Base-by-base conservation (phyloP, 2,888 invertebrate species). In the Glaucopsyche alexis region DNA sequence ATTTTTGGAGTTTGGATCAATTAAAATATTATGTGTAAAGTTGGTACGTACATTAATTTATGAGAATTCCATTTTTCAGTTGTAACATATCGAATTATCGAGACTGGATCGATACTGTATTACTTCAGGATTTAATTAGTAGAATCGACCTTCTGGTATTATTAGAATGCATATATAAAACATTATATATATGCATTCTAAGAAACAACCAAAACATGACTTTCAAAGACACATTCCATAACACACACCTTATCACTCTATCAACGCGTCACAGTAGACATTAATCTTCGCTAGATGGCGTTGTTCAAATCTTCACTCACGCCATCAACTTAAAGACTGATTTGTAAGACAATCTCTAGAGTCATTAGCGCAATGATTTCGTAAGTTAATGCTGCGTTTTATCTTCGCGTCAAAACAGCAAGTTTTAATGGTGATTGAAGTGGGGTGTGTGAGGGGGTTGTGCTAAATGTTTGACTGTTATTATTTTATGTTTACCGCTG, bases 371-470 rank as follows among this genome's bases (percentile, higher is more conserved):
- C 52, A 52, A 72, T 67, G 72, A 52, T 67, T 69, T 81, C 80
- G 80, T 81, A 80, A 81, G 81, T 81, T 80, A 79, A 80, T 79
- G 80, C 76, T 74, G 75, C 82, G 83, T 85, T 87, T 87, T 87
- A 88, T 88, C 87, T 85, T 82, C 82, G 81, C 82, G 80, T 81
- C 81, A 81, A 83, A 84, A 83, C 82, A 79, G 76, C 80, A 83
- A 85, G 84, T 87, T 87, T 87, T 86, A 86, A 87, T 85, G 85
- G 80, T 84, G 86, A 84, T 85, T 81, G 82, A 80, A 80, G 80
- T 81, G 75, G 79, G 76, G 77, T 75, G 50, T 29, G 60, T 29
- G 29, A 29, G 60, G 60, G 29, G 29, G 29, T 29, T 29, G 29
- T 29, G 29, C 29, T 60, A 60, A 60, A 60, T 60, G 60, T 29